These are phyloP conservation scores for Cordilura impudica DNA, from an alignment of 2,888 invertebrate genomes.

Conservation along the genomic window DNA sequence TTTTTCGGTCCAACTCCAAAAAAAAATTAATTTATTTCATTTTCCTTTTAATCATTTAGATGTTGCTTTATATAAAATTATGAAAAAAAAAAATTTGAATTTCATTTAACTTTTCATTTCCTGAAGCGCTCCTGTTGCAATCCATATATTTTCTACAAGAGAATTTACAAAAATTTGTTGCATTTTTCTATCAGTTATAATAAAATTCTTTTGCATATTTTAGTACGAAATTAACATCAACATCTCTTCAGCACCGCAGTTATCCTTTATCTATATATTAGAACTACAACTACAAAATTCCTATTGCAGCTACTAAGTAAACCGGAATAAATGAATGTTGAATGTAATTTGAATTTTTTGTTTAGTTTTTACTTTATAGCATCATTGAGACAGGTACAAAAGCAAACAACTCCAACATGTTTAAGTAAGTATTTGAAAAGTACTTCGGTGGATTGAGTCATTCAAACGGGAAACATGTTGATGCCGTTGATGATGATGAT, in stretches of 20 bases:
- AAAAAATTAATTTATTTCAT: too few relatives aligned
- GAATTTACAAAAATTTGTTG: not conserved
- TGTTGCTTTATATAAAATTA: too few relatives aligned
- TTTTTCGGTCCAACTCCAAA: too few relatives aligned
- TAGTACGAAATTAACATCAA: not conserved
- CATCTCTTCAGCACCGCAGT: not conserved
- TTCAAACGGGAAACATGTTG: too few relatives aligned
- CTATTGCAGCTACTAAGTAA: too few relatives aligned
- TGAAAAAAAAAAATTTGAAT: too few relatives aligned
- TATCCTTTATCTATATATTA: not conserved
- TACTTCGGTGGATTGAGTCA: slow-evolving; percentile 41
- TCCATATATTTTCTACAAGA: not conserved
- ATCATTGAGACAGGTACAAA: not conserved
- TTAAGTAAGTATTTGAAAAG: not conserved
- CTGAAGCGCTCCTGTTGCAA: slow-evolving; percentile 6
- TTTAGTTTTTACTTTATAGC: not conserved
- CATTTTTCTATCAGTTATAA: not conserved
- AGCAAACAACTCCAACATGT: slow-evolving; percentile 1
- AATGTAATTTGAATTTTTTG: not conserved
- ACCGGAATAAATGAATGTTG: not conserved
- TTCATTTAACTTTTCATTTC: slow-evolving; percentile 40
- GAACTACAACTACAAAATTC: too few relatives aligned
- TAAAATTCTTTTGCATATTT: not conserved
- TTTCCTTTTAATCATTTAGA: too few relatives aligned
- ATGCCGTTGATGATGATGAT: slow-evolving; percentile 20